Conservation (phyloP, 2,797 vertebrate genomes). For the Monodelphis domestica region DNA sequence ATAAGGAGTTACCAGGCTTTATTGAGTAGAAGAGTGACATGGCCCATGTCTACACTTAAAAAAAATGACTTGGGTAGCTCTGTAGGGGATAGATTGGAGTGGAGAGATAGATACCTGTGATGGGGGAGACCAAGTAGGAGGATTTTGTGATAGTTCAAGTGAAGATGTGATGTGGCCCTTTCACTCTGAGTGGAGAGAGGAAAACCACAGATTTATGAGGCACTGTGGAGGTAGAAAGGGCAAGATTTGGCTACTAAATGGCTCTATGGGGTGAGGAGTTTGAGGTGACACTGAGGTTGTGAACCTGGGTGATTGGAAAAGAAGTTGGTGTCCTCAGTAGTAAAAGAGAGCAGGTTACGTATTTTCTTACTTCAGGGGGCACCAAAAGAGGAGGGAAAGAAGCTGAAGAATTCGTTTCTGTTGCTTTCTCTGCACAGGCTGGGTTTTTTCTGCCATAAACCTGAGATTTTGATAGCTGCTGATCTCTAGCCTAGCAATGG, state of each 20-base stretch:
- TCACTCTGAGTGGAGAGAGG: not conserved
- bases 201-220: not conserved
- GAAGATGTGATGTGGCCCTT: not conserved
- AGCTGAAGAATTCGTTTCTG: not conserved
- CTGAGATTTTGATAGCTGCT: not conserved
- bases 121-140: not conserved
- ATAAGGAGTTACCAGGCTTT: not conserved
- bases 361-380: not conserved
- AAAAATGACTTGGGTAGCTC: not conserved
- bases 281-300: not conserved
- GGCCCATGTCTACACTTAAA: not conserved
- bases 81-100: not conserved
- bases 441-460: not conserved
- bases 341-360: not conserved
- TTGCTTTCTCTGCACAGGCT: not conserved
- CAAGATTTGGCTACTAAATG: not conserved
- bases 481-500: not conserved
- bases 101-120: not conserved
- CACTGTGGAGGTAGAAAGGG: not conserved
- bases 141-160: not conserved
- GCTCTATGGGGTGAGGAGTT: not conserved
- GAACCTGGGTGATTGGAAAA: not conserved
- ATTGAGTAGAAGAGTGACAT: not conserved
- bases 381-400: not conserved
- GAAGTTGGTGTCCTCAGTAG: not conserved